Conservation (phyloP, 2,113 vertebrate genomes). For the Ageneiosus marmoratus region DNA sequence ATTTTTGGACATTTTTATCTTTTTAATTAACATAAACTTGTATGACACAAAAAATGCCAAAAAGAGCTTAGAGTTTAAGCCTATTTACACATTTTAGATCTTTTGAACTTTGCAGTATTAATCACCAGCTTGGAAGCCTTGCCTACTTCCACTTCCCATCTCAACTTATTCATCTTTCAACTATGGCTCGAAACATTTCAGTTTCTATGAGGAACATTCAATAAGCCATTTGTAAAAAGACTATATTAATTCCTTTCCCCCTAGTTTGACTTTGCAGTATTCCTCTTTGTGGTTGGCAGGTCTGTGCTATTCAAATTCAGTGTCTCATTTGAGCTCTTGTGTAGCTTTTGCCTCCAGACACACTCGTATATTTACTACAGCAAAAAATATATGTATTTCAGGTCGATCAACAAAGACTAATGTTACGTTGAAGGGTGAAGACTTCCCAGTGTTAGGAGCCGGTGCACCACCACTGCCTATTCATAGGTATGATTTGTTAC, state of each 20-base stretch:
- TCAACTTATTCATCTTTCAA: not conserved
- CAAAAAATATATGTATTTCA: slow-evolving; percentile 5
- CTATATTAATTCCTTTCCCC: not conserved
- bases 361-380: not conserved
- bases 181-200: not conserved
- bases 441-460: slow-evolving; percentile 77
- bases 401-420: slow-evolving; percentile 66
- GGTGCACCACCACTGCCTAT: slow-evolving; percentile 49
- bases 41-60: not conserved
- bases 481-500: slow-evolving; percentile 64
- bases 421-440: slow-evolving; percentile 70
- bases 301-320: not conserved
- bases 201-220: not conserved
- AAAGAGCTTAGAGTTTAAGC: not conserved
- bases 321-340: not conserved
- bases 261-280: not conserved
- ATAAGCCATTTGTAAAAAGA: not conserved
- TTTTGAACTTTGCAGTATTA: not conserved
- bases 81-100: not conserved
- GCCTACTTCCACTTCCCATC: not conserved
- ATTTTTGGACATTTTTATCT: not conserved
- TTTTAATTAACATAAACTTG: not conserved
- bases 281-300: not conserved
- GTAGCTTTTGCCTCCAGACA: not conserved
- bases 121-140: not conserved